Percentiles rank a stretch among this genome's conserved stretches.
These are phyloP conservation scores for Nemapogon koenigi DNA, from an alignment of 2,888 invertebrate genomes.

Conservation along the genomic window DNA sequence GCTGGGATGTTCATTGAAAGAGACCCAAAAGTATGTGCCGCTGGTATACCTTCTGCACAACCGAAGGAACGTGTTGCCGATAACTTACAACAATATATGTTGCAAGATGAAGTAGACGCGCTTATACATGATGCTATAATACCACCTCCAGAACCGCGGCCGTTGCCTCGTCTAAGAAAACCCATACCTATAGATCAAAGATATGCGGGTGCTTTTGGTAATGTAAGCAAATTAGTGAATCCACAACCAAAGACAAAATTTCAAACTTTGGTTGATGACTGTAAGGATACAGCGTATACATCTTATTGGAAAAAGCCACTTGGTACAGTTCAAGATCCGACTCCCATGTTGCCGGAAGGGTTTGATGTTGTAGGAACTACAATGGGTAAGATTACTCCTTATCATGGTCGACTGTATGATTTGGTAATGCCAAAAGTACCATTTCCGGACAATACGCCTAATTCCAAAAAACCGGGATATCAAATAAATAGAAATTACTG, in stretches of 20 bases:
- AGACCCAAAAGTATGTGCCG: slow-evolving; percentile 39
- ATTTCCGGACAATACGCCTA: slow-evolving; percentile 32
- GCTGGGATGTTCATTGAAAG: slow-evolving; percentile 41
- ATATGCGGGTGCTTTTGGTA: slow-evolving; percentile 27
- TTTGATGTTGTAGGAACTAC: slow-evolving; percentile 32
- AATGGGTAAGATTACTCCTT: slow-evolving; percentile 34
- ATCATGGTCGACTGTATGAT: slow-evolving; percentile 37
- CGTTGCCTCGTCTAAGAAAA: slow-evolving; percentile 32
- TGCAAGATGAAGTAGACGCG: slow-evolving; percentile 44
- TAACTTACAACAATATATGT: slow-evolving; percentile 34
- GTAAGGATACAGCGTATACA: slow-evolving; percentile 37
- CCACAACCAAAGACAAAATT: slow-evolving; percentile 41
- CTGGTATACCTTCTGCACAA: slow-evolving; percentile 40
- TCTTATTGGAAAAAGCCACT: slow-evolving; percentile 45
- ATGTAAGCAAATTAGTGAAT: slow-evolving; percentile 29
- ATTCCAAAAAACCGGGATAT: slow-evolving; percentile 25
- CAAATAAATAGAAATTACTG: slow-evolving; percentile 38
- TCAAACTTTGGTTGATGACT: slow-evolving; percentile 34
- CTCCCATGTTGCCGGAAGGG: slow-evolving; percentile 45
- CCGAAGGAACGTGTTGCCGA: slow-evolving; percentile 28
- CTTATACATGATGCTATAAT: slow-evolving; percentile 38
- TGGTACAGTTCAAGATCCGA: slow-evolving; percentile 31
- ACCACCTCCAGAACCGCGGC: slow-evolving; percentile 29
- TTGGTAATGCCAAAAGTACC: slow-evolving; percentile 42
- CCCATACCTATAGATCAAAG: slow-evolving; percentile 34